These are phyloP conservation scores for Xenopus borealis DNA, from an alignment of 2,113 vertebrate species.

Conservation along the genomic window DNA sequence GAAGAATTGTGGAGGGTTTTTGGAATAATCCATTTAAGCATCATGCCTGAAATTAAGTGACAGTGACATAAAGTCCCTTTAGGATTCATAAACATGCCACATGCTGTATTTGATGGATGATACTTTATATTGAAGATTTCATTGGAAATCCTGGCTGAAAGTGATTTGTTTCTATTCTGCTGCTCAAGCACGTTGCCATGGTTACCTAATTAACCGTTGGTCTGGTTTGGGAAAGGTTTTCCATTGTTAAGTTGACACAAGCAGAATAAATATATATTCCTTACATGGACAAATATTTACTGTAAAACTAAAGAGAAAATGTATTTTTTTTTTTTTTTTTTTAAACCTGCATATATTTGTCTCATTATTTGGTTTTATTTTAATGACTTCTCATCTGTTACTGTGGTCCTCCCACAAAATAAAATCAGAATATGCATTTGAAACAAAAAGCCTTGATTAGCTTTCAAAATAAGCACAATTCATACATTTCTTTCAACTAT, in stretches of 20 bases:
- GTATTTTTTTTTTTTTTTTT: not conserved
- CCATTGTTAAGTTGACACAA: conserved; percentile 15
- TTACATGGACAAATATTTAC: not conserved
- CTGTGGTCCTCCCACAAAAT: not conserved
- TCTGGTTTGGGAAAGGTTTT: conserved; percentile 18
- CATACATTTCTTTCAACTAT: conserved; percentile 11
- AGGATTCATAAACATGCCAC: conserved; percentile 3
- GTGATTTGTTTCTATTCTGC: conserved; percentile 40
- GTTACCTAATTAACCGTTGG: conserved; percentile 35
- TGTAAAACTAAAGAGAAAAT: not conserved
- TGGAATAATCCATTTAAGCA: conserved; percentile 8
- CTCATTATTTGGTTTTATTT: not conserved
- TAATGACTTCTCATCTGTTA: not conserved
- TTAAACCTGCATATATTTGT: not conserved
- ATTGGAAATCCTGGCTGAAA: conserved; percentile 31
- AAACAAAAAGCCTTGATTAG: conserved; percentile 38
- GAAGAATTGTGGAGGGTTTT: too few relatives aligned
- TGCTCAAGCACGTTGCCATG: conserved; percentile 26
- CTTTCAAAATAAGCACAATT: conserved; percentile 17
- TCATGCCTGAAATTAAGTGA: conserved; percentile 1
- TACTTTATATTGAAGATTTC: conserved; percentile 18
- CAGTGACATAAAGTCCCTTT: conserved; percentile 5
- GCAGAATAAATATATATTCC: conserved; percentile 2
- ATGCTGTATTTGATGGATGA: conserved; percentile 36
- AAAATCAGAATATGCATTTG: conserved; percentile 1